Conservation (phyloP, 2,797 vertebrate genomes). For the Eremophila alpestris region DNA sequence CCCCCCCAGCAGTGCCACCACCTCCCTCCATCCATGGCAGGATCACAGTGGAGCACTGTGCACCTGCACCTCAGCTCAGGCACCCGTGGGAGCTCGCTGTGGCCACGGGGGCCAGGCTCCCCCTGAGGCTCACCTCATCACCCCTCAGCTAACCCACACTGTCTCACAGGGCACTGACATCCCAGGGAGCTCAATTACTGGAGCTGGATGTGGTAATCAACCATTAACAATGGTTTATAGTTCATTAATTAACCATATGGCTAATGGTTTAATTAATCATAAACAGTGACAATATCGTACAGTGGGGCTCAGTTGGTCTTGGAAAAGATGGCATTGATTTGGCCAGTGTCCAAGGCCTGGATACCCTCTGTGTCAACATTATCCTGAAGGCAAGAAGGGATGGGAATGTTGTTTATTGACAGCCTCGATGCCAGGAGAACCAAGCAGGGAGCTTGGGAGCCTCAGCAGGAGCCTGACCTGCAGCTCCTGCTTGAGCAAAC, state of each 20-base stretch:
- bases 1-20: not conserved
- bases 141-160: fast-evolving
- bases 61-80: not conserved
- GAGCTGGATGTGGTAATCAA: not conserved
- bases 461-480: not conserved
- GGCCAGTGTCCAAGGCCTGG: not conserved
- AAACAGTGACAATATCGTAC: not conserved
- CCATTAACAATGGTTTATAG: not conserved
- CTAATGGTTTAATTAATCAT: not conserved
- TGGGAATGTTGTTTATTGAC: not conserved
- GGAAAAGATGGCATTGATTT: not conserved
- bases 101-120: fast-evolving
- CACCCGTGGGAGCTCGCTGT: fast-evolving
- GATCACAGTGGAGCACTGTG: not conserved
- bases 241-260: not conserved
- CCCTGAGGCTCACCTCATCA: fast-evolving
- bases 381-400: not conserved
- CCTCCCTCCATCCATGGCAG: not conserved
- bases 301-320: not conserved
- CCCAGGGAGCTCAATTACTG: not conserved
- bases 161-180: not conserved
- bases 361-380: not conserved
- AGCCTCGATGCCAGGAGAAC: not conserved
- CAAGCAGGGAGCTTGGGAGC: not conserved
- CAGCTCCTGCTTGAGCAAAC: not conserved